A percentile compares a stretch with the other conserved stretches of the same genome.
These are phyloP conservation scores for Leptocoma aspasia DNA, from an alignment of 2,113 vertebrate species.

Conservation along the genomic window DNA sequence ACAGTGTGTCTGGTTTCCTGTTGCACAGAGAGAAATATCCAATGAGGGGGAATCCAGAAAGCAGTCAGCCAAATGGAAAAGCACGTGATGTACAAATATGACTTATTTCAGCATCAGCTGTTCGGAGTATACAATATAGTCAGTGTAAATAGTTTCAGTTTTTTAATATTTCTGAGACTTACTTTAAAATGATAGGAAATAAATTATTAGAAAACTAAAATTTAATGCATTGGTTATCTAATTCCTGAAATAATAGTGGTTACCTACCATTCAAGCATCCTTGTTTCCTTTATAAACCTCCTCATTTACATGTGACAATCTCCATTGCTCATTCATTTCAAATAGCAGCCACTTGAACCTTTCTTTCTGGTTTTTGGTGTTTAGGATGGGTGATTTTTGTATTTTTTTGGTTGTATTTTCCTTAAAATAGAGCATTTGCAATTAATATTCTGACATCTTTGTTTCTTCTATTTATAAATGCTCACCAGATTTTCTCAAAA, in stretches of 20 bases:
- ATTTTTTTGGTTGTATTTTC: neutral
- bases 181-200: neutral
- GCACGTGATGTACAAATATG: rapidly evolving
- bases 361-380: neutral
- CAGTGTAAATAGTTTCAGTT: neutral
- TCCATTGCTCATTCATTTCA: neutral
- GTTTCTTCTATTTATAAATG: neutral
- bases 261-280: neutral
- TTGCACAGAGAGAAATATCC: neutral
- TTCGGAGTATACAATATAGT: neutral
- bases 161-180: neutral
- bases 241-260: neutral
- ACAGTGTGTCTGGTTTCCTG: neutral
- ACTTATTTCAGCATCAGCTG: neutral
- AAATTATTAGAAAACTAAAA: neutral
- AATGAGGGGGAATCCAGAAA: neutral
- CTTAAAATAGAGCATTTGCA: neutral
- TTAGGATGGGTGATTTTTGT: rapidly evolving
- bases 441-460: neutral
- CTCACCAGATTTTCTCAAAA: neutral
- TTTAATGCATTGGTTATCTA: neutral
- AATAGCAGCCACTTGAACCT: neutral
- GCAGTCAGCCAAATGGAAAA: neutral
- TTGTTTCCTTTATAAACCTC: neutral
- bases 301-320: neutral